Base-by-base conservation (phyloP, 2,888 invertebrate genomes). In the Drosophila mimica region DNA sequence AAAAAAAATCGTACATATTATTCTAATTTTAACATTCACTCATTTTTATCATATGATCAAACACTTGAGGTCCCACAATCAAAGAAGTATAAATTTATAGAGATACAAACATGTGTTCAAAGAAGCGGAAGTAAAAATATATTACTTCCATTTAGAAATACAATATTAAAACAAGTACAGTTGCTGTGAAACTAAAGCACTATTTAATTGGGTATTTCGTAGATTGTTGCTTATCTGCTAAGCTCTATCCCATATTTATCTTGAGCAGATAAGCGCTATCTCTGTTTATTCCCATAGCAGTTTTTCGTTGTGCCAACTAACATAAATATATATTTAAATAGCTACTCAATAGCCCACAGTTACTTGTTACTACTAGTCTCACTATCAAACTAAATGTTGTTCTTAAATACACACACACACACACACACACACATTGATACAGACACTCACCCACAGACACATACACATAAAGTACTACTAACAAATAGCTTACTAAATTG, bases 321-420 rank as follows among this genome's bases (percentile, higher is more conserved):
- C 40, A 20, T 30, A 70, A 28, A 25, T 34, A 70, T 34, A 70
- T 31, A 20, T 31, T 13, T 34, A 48, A 52, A 25, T 63, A 81
- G 51, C 51, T 46, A 34, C 15, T 11, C 6, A 61, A 30, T 70
- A 70, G 60, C 34, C 67, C 78, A 75, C 67, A 69, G 57, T 58
- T 84, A 61, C 34, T 58, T 64, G 66, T 68, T 70, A 58, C 28
- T 66, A 54, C 28, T 88, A 85, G 67, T 40, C 59, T 74, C 77
- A 80, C 86, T 40, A 5, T 54, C 56, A 60, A 74, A 76, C 48
- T 84, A 66, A 83, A 70, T 84, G 84, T 84, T 74, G 82, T 87
- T 70, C 51, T 54, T 40, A 60, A 49, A 36, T 51, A 62, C 74
- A 65, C 68, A 25, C 25, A 25, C 25, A 43, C 40, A 70, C 43